These are phyloP conservation scores for Drosophila melanocephala DNA, from an alignment of 2,888 invertebrate species.

Conservation along the genomic window DNA sequence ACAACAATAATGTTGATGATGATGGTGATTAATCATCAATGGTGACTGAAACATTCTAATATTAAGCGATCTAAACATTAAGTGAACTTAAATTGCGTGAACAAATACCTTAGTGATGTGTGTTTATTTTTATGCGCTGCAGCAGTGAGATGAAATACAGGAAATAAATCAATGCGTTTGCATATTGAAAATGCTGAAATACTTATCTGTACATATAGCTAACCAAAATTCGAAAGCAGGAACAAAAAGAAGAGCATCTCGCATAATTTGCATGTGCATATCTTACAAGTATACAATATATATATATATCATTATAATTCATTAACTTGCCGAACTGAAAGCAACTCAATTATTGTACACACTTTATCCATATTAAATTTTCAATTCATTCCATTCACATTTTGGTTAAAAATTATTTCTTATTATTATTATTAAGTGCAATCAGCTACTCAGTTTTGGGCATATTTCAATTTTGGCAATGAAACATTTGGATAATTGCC, in stretches of 20 bases:
- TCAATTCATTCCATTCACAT: neutral
- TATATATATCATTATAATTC: neutral
- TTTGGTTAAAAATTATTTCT: no score
- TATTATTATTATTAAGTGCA: neutral
- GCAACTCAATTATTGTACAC: neutral
- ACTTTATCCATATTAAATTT: neutral
- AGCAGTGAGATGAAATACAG: constrained; percentile 7
- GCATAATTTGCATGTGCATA: neutral
- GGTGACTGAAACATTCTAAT: constrained; percentile 46
- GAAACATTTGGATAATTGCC: neutral
- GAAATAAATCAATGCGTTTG: constrained; percentile 44
- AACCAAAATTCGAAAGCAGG: neutral
- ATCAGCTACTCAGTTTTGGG: neutral
- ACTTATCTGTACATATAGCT: constrained; percentile 18
- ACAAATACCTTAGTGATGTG: constrained; percentile 6
- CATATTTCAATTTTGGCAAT: neutral
- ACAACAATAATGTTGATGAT: constrained; percentile 24
- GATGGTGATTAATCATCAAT: neutral
- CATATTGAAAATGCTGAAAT: constrained; percentile 28
- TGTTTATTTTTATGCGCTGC: constrained; percentile 29
- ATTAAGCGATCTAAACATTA: constrained; percentile 10
- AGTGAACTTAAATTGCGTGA: constrained; percentile 12
- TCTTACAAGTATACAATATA: neutral
- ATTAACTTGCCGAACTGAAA: neutral
- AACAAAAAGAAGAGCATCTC: neutral